Percentiles rank a stretch among this genome's conserved stretches.
Conservation (phyloP, 2,113 vertebrate species). For the Oryzias curvinotus region DNA sequence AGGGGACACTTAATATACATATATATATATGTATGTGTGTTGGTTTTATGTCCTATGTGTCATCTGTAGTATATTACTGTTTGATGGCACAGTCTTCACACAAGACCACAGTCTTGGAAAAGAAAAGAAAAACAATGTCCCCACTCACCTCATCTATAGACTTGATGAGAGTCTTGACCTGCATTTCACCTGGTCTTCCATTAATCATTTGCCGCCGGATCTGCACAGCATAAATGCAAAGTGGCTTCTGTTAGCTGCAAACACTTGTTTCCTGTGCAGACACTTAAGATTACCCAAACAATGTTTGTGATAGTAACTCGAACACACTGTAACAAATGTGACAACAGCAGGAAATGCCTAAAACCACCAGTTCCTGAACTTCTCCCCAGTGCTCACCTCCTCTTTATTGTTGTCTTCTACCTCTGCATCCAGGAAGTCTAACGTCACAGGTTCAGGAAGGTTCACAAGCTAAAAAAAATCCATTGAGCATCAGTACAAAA, state of each 20-base stretch:
- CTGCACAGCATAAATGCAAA: conserved; percentile 64
- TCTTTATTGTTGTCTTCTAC: conserved; percentile 94
- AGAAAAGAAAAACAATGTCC: background rate
- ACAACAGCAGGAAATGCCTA: conserved; percentile 19
- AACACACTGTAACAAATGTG: background rate
- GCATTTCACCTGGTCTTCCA: conserved; percentile 85
- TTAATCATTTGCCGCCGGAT: conserved; percentile 97
- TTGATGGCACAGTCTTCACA: background rate
- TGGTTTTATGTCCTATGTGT: too few species aligned
- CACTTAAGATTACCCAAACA: background rate
- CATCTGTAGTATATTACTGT: too few species aligned
- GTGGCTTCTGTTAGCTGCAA: background rate
- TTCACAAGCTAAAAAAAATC: conserved; percentile 80
- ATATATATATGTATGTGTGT: too few species aligned
- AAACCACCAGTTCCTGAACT: conserved; percentile 10
- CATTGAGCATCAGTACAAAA: background rate
- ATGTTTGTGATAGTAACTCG: conserved; percentile 10
- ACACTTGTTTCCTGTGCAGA: conserved; percentile 3
- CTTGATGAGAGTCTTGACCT: conserved; percentile 89
- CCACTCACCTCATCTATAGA: conserved; percentile 89
- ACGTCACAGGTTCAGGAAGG: conserved; percentile 91
- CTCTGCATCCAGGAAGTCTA: conserved; percentile 98
- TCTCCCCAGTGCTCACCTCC: conserved; percentile 77
- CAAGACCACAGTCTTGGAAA: too few species aligned
- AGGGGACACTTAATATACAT: too few species aligned